A percentile compares a stretch with the other conserved stretches of the same genome.
These are phyloP conservation scores for Daboia siamensis DNA, from an alignment of 2,113 vertebrate species.

Conservation along the genomic window DNA sequence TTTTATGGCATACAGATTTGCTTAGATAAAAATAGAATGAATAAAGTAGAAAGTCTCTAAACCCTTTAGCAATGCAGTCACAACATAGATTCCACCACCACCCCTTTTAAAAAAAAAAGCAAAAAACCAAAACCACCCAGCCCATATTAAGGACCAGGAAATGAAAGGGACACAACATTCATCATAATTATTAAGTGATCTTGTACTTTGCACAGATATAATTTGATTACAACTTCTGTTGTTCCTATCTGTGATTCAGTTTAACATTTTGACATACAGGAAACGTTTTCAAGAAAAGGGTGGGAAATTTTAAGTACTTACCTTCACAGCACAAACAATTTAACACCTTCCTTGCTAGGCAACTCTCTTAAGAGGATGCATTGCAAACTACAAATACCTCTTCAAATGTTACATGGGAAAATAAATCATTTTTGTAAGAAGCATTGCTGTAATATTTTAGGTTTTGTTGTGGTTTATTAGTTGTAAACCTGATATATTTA, in stretches of 20 bases:
- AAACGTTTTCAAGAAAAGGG: neutral
- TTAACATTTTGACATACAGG: neutral
- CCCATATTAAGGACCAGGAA: constrained; percentile 11
- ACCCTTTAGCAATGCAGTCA: constrained; percentile 1
- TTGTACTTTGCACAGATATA: neutral
- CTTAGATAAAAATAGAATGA: neutral
- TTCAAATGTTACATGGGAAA: constrained; percentile 20
- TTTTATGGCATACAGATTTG: neutral
- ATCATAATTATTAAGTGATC: constrained; percentile 22
- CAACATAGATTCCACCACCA: neutral
- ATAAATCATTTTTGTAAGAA: constrained; percentile 33
- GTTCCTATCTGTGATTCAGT: neutral
- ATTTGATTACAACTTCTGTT: constrained; percentile 4
- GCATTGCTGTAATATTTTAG: constrained; percentile 35
- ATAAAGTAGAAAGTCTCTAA: neutral
- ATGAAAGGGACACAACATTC: constrained; percentile 16
- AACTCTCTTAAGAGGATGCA: constrained; percentile 26
- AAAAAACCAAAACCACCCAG: neutral
- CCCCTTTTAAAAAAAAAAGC: neutral
- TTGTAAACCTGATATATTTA: constrained; percentile 52
- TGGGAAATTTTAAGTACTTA: constrained; percentile 8
- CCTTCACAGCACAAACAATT: constrained; percentile 21
- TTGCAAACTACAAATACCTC: constrained; percentile 13
- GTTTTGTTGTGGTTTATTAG: constrained; percentile 44
- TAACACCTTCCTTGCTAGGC: constrained; percentile 25